phyloP scores from a whole-genome alignment of 2,113 vertebrate genomes.

The Amphiprion ocellaris region DNA sequence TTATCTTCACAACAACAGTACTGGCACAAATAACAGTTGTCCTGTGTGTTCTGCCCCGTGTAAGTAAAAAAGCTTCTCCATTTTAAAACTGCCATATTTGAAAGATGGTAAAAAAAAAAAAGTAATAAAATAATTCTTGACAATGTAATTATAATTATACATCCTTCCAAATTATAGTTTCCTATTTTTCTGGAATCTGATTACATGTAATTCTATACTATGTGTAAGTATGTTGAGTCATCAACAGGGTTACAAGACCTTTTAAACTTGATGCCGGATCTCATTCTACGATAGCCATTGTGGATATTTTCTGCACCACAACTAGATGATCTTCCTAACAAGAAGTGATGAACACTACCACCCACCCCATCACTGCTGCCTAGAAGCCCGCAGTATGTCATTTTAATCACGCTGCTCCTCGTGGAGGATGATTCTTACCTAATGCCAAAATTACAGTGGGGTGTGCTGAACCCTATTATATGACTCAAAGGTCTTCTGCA shows the following conservation, averaged over 20 bases:
- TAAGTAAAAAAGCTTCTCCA: too few species aligned
- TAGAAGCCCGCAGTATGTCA: constrained; percentile 28
- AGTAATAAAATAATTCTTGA: too few species aligned
- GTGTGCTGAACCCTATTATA: constrained; percentile 46
- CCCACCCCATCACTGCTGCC: constrained; percentile 1
- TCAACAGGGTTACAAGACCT: neutral
- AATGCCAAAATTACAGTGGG: constrained; percentile 29
- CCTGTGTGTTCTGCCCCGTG: too few species aligned
- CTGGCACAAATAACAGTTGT: too few species aligned
- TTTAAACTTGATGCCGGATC: constrained; percentile 4
- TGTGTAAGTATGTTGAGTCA: neutral
- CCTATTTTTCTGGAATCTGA: too few species aligned
- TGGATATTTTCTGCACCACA: constrained; percentile 1
- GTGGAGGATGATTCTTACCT: constrained; percentile 26
- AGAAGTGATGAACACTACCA: constrained; percentile 3
- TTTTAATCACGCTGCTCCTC: constrained; percentile 51
- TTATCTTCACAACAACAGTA: too few species aligned
- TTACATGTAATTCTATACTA: too few species aligned
- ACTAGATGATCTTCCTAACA: constrained; percentile 35
- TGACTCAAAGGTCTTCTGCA: constrained; percentile 58
- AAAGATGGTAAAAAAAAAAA: too few species aligned
- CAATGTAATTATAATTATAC: too few species aligned
- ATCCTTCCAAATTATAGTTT: too few species aligned
- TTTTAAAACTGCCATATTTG: too few species aligned
- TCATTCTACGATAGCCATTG: neutral